Percentiles rank a stretch among this genome's conserved stretches.
Conservation (phyloP, 2,113 vertebrate genomes). For the Varanus komodoensis region DNA sequence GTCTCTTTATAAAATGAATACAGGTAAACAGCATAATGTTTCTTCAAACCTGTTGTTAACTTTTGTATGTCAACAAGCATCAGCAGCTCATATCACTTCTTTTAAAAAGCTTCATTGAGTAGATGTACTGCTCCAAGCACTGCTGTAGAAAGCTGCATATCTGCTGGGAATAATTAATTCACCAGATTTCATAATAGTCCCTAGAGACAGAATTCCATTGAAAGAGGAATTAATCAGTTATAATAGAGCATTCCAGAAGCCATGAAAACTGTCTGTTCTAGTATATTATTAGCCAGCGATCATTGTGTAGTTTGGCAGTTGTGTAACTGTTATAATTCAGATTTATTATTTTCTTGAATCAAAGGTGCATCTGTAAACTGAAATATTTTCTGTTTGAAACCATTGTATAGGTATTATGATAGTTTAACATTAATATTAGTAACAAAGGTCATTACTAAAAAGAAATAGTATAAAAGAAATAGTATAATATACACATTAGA, state of each 20-base stretch:
- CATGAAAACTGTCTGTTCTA: background rate
- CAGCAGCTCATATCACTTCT: background rate
- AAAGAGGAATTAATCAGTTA: constrained; percentile 8
- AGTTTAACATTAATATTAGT: constrained; percentile 50
- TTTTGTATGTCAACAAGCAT: constrained; percentile 2
- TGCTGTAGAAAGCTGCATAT: background rate
- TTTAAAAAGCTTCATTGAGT: background rate
- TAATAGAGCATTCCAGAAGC: background rate
- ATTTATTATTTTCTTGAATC: constrained; percentile 35
- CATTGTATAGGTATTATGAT: constrained; percentile 21
- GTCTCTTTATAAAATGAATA: background rate
- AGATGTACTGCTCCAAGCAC: background rate
- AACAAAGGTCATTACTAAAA: background rate
- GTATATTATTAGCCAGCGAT: constrained; percentile 13
- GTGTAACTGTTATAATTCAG: constrained; percentile 13
- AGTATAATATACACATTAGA: background rate
- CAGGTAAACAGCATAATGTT: background rate
- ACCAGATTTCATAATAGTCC: background rate
- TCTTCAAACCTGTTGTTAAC: background rate
- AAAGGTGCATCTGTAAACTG: constrained; percentile 1
- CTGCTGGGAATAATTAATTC: background rate
- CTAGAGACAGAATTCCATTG: background rate
- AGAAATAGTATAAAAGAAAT: constrained; percentile 63
- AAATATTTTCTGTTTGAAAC: constrained; percentile 37
- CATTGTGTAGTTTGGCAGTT: constrained; percentile 15